phyloP scores from a whole-genome alignment of 2,797 vertebrate genomes.

The Sternotherus odoratus region DNA sequence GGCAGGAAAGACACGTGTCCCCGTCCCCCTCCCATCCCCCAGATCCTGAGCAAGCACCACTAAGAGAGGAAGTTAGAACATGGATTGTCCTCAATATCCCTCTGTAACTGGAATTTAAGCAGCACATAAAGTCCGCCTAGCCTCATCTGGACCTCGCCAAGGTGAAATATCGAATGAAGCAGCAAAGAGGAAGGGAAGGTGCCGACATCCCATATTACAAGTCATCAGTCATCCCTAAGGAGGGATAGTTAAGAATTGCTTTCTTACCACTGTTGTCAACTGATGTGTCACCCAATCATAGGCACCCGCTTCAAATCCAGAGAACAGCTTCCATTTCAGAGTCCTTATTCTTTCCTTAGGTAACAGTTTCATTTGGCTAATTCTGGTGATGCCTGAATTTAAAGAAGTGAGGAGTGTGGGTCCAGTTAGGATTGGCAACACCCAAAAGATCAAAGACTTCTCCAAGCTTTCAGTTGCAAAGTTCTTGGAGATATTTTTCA shows the following conservation, averaged over 20 bases:
- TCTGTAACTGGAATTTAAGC: rapidly evolving
- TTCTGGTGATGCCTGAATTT: conserved; percentile 1
- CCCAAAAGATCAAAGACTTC: background rate
- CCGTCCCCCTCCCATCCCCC: background rate
- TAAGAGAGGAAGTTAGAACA: background rate
- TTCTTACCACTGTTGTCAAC: conserved; percentile 16
- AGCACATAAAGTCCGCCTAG: background rate
- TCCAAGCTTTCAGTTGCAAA: background rate
- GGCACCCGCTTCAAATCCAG: background rate
- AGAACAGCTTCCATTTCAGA: background rate
- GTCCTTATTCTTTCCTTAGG: background rate
- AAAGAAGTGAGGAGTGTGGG: background rate
- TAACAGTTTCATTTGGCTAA: background rate
- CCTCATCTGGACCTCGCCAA: background rate
- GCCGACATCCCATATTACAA: conserved; percentile 25
- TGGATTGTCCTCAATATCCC: background rate
- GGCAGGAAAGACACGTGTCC: background rate
- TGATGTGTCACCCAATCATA: conserved; percentile 1
- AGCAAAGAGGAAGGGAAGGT: background rate
- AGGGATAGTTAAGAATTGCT: conserved; percentile 7
- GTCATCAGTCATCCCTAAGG: conserved; percentile 22
- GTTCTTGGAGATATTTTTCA: background rate
- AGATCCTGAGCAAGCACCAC: background rate
- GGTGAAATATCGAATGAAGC: background rate
- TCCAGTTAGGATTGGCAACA: background rate